Conservation (phyloP, 2,888 invertebrate genomes). For the Campoplex capitator region DNA sequence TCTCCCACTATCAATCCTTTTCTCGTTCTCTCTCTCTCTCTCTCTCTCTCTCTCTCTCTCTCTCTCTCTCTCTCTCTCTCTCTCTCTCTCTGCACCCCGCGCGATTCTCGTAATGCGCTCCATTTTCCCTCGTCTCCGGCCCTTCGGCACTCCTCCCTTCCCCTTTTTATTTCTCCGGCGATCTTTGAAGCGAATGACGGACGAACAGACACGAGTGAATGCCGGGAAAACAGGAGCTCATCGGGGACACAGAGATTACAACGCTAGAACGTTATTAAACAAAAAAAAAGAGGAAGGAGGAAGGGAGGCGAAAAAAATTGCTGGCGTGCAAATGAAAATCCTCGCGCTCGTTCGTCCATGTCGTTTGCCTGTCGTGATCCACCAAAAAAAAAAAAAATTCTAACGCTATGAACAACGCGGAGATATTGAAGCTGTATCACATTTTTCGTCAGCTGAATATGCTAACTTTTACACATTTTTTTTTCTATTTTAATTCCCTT, state of each 20-base stretch:
- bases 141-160: background rate
- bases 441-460: background rate
- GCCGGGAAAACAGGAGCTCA: constrained; percentile 45
- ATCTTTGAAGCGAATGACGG: constrained; percentile 65
- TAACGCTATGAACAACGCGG: background rate
- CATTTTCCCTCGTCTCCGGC: constrained; percentile 30
- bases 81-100: background rate
- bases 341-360: constrained; percentile 58
- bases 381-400: background rate
- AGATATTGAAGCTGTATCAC: background rate
- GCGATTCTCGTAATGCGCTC: constrained; percentile 49
- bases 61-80: background rate
- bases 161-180: constrained; percentile 29
- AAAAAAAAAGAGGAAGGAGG: constrained; percentile 20
- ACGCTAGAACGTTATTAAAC: constrained; percentile 73
- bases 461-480: background rate
- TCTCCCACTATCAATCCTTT: constrained; percentile 1
- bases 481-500: background rate
- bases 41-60: background rate
- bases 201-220: constrained; percentile 59
- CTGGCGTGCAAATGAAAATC: constrained; percentile 71
- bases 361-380: background rate
- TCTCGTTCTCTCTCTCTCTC: background rate
- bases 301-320: background rate
- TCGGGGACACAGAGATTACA: constrained; percentile 70